Percentiles rank a stretch among this genome's conserved stretches.
Conservation (phyloP, 2,888 invertebrate species). For the Chromoteleia sp. region DNA sequence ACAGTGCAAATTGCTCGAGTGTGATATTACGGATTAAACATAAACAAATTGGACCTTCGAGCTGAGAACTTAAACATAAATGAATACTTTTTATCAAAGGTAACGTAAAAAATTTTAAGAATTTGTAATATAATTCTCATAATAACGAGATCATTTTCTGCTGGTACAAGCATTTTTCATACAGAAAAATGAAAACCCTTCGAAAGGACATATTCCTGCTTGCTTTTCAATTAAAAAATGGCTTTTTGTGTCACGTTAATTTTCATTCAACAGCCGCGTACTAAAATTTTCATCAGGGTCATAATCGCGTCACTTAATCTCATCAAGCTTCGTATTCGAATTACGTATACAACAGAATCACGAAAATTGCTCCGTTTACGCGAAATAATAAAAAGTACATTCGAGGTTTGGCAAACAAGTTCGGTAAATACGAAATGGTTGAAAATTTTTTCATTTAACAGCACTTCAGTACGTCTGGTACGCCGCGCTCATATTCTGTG, state of each 20-base stretch:
- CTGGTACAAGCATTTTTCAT: no score
- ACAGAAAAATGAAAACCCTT: background rate
- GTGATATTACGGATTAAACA: no score
- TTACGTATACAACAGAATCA: constrained; percentile 21
- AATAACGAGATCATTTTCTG: no score
- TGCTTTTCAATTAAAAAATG: constrained; percentile 21
- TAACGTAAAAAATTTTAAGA: no score
- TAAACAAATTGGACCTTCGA: no score
- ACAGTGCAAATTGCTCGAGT: no score
- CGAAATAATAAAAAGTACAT: constrained; percentile 52
- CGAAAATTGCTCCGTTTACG: constrained; percentile 21
- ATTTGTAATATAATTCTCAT: no score
- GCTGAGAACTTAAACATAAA: no score
- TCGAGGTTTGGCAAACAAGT: constrained; percentile 42
- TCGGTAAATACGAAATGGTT: constrained; percentile 37
- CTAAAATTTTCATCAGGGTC: constrained; percentile 20
- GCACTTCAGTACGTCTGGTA: constrained; percentile 23
- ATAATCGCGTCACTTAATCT: constrained; percentile 48
- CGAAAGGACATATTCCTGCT: background rate
- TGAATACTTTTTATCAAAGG: no score
- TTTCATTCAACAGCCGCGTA: constrained; percentile 9
- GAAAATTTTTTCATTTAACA: constrained; percentile 47
- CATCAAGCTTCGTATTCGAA: constrained; percentile 40
- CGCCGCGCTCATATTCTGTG: constrained; percentile 10
- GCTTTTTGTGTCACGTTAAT: constrained; percentile 24